A percentile compares a stretch with the other conserved stretches of the same genome.
Conservation (phyloP, 2,888 invertebrate species). For the Zaprionus obscuricornis region DNA sequence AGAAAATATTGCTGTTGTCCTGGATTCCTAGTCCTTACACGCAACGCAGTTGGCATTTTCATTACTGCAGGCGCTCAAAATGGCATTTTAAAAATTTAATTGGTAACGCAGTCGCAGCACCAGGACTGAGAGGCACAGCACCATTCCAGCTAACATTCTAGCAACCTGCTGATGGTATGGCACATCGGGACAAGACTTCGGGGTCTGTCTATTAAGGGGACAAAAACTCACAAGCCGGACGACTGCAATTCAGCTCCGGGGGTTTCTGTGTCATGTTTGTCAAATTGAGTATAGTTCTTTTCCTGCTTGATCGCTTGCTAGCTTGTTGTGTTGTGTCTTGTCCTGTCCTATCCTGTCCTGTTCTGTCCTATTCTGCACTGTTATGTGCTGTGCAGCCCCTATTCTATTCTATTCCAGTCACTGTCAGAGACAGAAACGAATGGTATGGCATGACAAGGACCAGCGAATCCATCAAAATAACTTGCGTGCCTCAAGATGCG, state of each 20-base stretch:
- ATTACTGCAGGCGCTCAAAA: slow-evolving; percentile 52
- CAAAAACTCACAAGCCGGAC: slow-evolving; percentile 34
- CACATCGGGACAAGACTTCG: slow-evolving; percentile 14
- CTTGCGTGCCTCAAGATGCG: slow-evolving; percentile 38
- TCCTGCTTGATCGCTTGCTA: slow-evolving; percentile 30
- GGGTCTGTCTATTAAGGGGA: slow-evolving; percentile 43
- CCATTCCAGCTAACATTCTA: background rate
- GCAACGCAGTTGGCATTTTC: slow-evolving; percentile 44
- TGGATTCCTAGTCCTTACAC: slow-evolving; percentile 10
- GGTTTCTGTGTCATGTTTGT: slow-evolving; percentile 74
- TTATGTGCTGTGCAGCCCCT: slow-evolving; percentile 24
- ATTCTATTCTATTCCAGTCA: slow-evolving; percentile 23
- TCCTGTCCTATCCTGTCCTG: slow-evolving; percentile 18
- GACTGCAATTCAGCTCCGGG: slow-evolving; percentile 64
- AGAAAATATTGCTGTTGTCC: slow-evolving; percentile 41
- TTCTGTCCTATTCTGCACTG: slow-evolving; percentile 28
- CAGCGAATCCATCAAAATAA: slow-evolving; percentile 47
- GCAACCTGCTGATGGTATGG: background rate
- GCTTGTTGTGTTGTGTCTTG: slow-evolving; percentile 22
- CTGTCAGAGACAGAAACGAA: slow-evolving; percentile 17
- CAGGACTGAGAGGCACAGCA: background rate
- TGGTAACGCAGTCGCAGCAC: slow-evolving; percentile 40
- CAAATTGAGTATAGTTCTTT: slow-evolving; percentile 68
- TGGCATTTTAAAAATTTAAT: slow-evolving; percentile 72
- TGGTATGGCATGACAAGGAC: slow-evolving; percentile 6